Evolutionary conservation across 2,797 vertebrate species (phyloP), one percentile per base, ranked within the genome.

Genomic region (Siniperca undulata): DNA sequence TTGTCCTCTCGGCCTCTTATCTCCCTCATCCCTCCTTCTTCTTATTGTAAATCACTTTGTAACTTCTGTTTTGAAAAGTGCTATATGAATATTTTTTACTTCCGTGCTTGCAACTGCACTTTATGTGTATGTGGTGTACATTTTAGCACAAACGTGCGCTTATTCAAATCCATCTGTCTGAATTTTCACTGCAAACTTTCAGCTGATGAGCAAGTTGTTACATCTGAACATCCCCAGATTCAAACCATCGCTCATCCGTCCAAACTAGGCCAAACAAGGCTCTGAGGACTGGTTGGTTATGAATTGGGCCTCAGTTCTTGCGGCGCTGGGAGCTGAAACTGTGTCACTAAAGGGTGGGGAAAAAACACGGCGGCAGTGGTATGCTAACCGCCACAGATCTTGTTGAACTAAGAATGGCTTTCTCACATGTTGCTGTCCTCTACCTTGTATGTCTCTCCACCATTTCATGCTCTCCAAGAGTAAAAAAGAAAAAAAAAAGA

Each of bases 231-330:
- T 72, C 67, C 71, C 40, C 58, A 58, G 71, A 78, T 68, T 78
- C 69, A 85, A 58, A 78, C 81, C 76, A 59, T 70, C 40, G 19
- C 68, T 88, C 80, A 20, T 77, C 40, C 1, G 16, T 83, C 70
- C 38, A 80, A 95, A 92, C 64, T 90, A 89, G 94, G 92, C 91
- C 92, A 88, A 62, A 77, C 68, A 5, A 59, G 80, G 59, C 89
- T 88, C 86, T 7, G 86, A 90, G 88, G 92, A 88, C 67, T n/a
- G 40, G 69, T 56, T 80, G 42, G 70, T 64, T 77, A 78, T 88
- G 91, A 94, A 93, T 82, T 87, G 90, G 93, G 93, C 88, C 90
- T 92, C 90, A 89, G 91, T 90, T 89, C 86, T 93, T 22, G 75
- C 4, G n/a, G 83, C 46, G 78, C 89, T 78, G 73, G 70, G 80